Base-by-base conservation (phyloP, 2,113 vertebrate species). In the Aythya baeri region DNA sequence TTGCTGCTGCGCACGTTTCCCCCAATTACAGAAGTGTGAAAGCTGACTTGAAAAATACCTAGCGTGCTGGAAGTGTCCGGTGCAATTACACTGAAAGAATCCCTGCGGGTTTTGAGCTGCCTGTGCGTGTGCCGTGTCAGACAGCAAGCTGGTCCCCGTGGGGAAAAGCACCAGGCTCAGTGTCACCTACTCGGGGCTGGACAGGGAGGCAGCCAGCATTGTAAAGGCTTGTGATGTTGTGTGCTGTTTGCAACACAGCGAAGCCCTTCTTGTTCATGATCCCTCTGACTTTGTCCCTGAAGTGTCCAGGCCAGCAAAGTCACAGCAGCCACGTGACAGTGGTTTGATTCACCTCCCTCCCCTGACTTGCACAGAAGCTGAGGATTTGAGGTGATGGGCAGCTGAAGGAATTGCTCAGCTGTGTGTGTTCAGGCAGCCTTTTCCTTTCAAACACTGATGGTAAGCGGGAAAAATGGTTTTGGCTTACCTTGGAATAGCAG, bases 101-200 rank as follows among this genome's bases (percentile, higher is more conserved):
- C 17, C 46, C 26, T 44, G 31, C 0, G 11, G 44, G 13, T 70
- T 83, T 9, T 11, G 72, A 65, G 78, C 76, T 77, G 65, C 38
- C 15, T 50, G 34, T 2, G 1, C 0, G 1, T 57, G 58, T 46
- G 49, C 17, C 1, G 1, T 15, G 31, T 58, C 16, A 23, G 66
- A 55, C 26, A 44, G 58, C 0, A 22, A 77, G 41, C 49, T 32
- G 1, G 57, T 86, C 43, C 62, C 41, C 13, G 16, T 0, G 1
- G 57, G 66, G 43, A 49, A n/a, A 46, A 59, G 36, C 32, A 44
- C 36, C 17, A 18, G 38, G 50, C 25, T 88, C 13, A 3, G 25
- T 27, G 41, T 66, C 4, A 2, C 2, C 1, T 63, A 54, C 26
- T 21, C 6, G 17, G 29, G 5, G 46, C 21, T 65, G 29, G 54